Evolutionary conservation across 2,113 vertebrate species (phyloP).

Genomic region (Elgaria multicarinata): DNA sequence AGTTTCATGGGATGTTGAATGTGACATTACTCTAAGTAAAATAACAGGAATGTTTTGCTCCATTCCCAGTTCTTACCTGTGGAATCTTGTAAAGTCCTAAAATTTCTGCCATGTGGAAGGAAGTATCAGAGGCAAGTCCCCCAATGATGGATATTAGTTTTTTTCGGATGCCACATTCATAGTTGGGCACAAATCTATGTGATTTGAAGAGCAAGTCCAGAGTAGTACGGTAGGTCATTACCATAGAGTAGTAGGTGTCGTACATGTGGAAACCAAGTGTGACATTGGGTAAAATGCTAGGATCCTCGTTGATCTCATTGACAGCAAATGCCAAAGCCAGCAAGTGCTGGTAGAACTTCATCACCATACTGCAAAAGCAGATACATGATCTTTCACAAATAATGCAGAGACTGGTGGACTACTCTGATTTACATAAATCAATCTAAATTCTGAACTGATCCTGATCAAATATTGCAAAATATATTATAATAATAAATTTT

Average conservation of each 20-base stretch:
- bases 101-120: background rate
- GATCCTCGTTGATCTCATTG: background rate
- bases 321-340: background rate
- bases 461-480: too few species aligned
- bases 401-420: background rate
- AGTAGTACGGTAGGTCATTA: background rate
- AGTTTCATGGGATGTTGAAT: too few species aligned
- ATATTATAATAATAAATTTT: too few species aligned
- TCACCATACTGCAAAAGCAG: background rate
- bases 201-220: background rate
- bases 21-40: too few species aligned
- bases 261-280: constrained; percentile 9
- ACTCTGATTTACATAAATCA: background rate
- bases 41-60: background rate
- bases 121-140: background rate
- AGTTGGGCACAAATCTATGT: background rate
- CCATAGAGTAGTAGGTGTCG: background rate
- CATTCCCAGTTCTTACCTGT: background rate
- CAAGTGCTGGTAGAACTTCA: background rate
- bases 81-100: background rate
- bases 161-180: background rate
- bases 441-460: background rate
- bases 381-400: background rate
- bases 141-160: background rate
- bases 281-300: background rate